These are phyloP conservation scores for Nixonia krombeini DNA, from an alignment of 1,140 invertebrate species.

Conservation along the genomic window DNA sequence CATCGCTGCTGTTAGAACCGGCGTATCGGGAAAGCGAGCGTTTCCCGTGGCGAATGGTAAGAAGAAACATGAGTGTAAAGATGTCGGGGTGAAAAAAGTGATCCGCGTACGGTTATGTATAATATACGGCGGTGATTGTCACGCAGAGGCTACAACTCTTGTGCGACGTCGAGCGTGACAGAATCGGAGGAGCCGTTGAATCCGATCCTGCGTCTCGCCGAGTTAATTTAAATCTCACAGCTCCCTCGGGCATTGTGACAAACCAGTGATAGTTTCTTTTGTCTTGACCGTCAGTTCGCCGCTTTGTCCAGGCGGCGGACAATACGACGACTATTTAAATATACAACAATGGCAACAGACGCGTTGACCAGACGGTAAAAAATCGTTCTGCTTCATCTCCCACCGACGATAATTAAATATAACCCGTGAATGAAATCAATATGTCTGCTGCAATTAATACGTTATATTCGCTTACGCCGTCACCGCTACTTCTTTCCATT, in stretches of 20 bases:
- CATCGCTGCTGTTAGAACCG: too few relatives aligned
- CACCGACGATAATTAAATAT: constrained; percentile 28
- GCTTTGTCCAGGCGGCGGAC: constrained; percentile 41
- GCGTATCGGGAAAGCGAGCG: too few relatives aligned
- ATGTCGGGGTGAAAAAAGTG: neutral
- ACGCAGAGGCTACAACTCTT: constrained; percentile 29
- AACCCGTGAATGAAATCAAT: constrained; percentile 24
- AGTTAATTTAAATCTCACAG: constrained; percentile 51
- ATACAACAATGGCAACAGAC: constrained; percentile 32
- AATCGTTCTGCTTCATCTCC: constrained; percentile 18
- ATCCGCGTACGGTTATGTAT: constrained; percentile 14
- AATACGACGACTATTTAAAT: constrained; percentile 40
- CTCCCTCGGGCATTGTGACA: constrained; percentile 41
- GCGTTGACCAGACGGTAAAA: constrained; percentile 35
- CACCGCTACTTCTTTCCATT: too few relatives aligned
- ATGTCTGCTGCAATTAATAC: constrained; percentile 24
- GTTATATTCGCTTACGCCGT: neutral
- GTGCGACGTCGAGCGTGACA: constrained; percentile 34
- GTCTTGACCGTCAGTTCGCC: constrained; percentile 40
- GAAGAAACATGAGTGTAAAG: too few relatives aligned
- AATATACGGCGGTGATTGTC: constrained; percentile 30
- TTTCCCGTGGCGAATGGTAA: too few relatives aligned
- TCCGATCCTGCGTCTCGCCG: constrained; percentile 29
- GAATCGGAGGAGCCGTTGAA: constrained; percentile 38
- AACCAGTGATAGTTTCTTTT: constrained; percentile 51